Conservation (phyloP, 2,888 invertebrate species). For the Tipula lateralis region DNA sequence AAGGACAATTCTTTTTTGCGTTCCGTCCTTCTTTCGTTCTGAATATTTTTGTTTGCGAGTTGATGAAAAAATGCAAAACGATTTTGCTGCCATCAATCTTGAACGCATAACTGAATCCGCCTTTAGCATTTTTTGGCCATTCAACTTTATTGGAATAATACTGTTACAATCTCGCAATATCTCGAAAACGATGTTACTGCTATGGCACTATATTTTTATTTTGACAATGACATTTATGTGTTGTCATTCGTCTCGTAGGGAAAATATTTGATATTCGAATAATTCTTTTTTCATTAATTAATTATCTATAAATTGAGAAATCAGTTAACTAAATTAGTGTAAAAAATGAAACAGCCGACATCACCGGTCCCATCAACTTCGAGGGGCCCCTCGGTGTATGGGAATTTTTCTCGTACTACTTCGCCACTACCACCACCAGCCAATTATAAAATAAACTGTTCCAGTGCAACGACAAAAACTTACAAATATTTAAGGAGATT, state of each 20-base stretch:
- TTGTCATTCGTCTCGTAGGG: neutral
- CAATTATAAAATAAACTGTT: constrained; percentile 63
- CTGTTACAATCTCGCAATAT: neutral
- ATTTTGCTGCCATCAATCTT: too few species aligned
- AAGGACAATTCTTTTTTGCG: too few species aligned
- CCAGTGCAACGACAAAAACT: constrained; percentile 81
- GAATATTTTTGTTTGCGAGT: too few species aligned
- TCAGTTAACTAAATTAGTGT: neutral
- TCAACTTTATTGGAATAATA: neutral
- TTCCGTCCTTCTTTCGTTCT: too few species aligned
- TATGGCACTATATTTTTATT: neutral
- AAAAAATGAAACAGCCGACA: constrained; percentile 57
- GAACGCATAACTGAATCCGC: too few species aligned
- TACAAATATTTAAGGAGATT: constrained; percentile 81
- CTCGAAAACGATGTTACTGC: neutral
- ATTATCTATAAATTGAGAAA: neutral
- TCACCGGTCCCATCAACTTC: constrained; percentile 56
- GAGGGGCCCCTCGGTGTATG: constrained; percentile 46
- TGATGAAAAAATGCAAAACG: too few species aligned
- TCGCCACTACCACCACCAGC: constrained; percentile 67
- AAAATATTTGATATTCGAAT: neutral
- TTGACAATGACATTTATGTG: constrained; percentile 19
- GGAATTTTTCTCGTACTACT: constrained; percentile 52
- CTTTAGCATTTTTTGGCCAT: too few species aligned
- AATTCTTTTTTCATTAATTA: neutral